phyloP scores from a whole-genome alignment of 1,140 invertebrate species.

The Hormaphis cornu region DNA sequence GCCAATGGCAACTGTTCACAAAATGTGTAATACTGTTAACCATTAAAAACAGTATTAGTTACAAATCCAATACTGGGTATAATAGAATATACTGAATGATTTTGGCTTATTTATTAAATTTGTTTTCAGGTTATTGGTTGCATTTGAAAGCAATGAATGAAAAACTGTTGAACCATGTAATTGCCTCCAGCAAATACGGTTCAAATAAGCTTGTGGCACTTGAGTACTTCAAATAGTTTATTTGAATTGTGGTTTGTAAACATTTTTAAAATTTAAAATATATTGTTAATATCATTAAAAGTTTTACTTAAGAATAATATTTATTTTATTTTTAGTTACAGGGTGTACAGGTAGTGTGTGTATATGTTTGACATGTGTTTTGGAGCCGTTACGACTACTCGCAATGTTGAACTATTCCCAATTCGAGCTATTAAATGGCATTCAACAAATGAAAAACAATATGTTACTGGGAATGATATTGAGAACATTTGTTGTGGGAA shows the following conservation, averaged over 20 bases:
- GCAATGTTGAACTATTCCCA: background rate
- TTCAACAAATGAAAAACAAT: background rate
- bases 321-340: background rate
- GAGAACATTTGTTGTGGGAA: conserved; percentile 15
- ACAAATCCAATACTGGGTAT: too few relatives aligned
- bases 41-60: too few relatives aligned
- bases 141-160: too few relatives aligned
- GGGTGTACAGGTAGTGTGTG: background rate
- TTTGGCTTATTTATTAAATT: too few relatives aligned
- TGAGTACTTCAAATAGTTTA: too few relatives aligned
- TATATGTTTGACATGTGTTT: background rate
- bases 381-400: background rate
- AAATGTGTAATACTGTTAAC: too few relatives aligned
- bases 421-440: background rate
- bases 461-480: background rate
- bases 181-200: background rate
- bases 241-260: too few relatives aligned
- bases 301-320: background rate
- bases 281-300: background rate
- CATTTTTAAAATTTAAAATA: background rate
- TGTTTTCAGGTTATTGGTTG: too few relatives aligned
- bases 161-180: background rate
- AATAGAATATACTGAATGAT: too few relatives aligned
- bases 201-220: background rate
- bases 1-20: too few relatives aligned